Percentiles rank a stretch among this genome's conserved stretches.
Conservation (phyloP, 2,797 vertebrate species). For the Molossus alvarezi region DNA sequence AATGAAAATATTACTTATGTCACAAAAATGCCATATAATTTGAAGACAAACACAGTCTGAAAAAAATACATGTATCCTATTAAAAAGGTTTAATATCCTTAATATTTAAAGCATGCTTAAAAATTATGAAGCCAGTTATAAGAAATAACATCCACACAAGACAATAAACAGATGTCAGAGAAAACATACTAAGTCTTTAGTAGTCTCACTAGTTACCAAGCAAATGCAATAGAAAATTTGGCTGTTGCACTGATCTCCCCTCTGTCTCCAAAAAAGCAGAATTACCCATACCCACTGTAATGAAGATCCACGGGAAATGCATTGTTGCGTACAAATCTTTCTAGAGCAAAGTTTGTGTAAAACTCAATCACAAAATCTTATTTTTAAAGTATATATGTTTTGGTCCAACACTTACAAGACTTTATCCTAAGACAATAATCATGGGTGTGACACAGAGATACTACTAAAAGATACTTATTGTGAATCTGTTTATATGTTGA, state of each 20-base stretch:
- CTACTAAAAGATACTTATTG: not conserved
- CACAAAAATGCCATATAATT: constrained; percentile 17
- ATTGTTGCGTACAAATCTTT: constrained; percentile 5
- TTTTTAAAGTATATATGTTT: not conserved
- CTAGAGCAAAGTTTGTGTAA: not conserved
- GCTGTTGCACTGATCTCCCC: not conserved
- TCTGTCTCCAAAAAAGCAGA: not conserved
- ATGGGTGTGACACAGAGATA: not conserved
- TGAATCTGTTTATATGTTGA: not conserved
- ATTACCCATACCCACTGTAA: not conserved
- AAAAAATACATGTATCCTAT: constrained; percentile 1
- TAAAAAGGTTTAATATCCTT: constrained; percentile 50
- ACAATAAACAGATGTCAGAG: constrained; percentile 16
- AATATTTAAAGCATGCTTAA: constrained; percentile 51
- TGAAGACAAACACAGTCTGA: not conserved
- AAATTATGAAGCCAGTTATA: constrained; percentile 30
- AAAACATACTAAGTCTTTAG: not conserved
- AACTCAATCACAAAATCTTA: not conserved
- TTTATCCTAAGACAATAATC: constrained; percentile 20
- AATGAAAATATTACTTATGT: constrained; percentile 14
- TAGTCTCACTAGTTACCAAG: constrained; percentile 40
- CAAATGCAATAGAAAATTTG: constrained; percentile 39
- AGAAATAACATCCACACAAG: constrained; percentile 44
- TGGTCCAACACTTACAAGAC: not conserved
- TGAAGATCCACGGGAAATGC: not conserved